Conservation (phyloP, 1,140 invertebrate species). For the Diachasma alloeum region DNA sequence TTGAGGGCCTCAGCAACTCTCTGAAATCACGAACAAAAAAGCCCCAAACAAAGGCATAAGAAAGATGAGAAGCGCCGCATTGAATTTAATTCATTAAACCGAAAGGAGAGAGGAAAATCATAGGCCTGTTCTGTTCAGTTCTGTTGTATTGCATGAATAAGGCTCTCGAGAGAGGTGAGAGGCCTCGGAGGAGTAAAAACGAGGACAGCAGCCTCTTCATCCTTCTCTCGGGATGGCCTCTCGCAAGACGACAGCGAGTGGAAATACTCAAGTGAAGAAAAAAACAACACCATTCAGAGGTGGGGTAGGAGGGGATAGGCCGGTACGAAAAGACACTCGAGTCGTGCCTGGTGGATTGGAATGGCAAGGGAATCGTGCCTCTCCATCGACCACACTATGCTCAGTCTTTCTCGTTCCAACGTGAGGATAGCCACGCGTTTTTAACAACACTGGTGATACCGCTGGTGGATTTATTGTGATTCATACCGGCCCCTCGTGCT, state of each 20-base stretch:
- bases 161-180: conserved; percentile 29
- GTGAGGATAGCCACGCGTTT: conserved; percentile 48
- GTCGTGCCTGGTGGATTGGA: conserved; percentile 44
- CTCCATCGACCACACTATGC: conserved; percentile 35
- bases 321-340: conserved; percentile 26
- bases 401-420: conserved; percentile 61
- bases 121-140: background rate
- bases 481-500: background rate
- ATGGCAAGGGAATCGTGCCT: conserved; percentile 44
- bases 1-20: conserved; percentile 30
- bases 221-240: conserved; percentile 32
- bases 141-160: background rate
- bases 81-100: background rate
- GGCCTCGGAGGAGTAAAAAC: conserved; percentile 33
- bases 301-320: conserved; percentile 24
- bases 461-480: background rate
- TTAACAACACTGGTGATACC: background rate
- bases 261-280: conserved; percentile 30
- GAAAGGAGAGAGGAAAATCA: conserved; percentile 6
- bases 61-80: conserved; percentile 2
- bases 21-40: conserved; percentile 40
- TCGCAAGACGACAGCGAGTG: conserved; percentile 14
- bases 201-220: conserved; percentile 42
- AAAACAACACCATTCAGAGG: background rate
- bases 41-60: background rate